These are phyloP conservation scores for Ceratosolen solmsi DNA, from an alignment of 1,140 invertebrate genomes.

Conservation along the genomic window DNA sequence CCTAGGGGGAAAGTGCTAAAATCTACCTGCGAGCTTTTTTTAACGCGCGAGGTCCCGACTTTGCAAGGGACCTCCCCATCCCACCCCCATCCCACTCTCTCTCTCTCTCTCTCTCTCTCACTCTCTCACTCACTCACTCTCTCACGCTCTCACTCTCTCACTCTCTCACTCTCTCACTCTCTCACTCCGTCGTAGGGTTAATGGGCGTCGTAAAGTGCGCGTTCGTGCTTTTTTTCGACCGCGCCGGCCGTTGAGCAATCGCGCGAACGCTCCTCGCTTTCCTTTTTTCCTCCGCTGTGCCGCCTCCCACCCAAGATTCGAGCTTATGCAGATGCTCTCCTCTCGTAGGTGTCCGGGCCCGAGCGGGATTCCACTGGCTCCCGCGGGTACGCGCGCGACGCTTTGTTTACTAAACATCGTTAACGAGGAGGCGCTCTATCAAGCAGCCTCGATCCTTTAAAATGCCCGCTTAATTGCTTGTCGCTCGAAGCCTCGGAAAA, in stretches of 20 bases:
- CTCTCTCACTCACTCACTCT: no score
- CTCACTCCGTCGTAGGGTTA: no score
- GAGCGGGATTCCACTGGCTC: no score
- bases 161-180: no score
- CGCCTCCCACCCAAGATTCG: neutral
- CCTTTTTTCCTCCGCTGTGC: neutral
- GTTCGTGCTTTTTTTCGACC: neutral
- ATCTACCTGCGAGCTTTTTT: conserved; percentile 15
- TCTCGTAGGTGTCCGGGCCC: neutral
- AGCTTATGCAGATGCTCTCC: neutral
- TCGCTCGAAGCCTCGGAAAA: no score
- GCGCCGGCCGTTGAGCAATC: neutral
- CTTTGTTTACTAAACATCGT: conserved; percentile 8
- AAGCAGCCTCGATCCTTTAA: no score
- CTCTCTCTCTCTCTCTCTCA: no score
- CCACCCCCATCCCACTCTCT: neutral
- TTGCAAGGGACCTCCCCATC: neutral
- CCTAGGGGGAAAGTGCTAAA: neutral
- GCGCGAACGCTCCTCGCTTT: neutral
- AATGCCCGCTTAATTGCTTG: no score
- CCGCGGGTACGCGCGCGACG: neutral
- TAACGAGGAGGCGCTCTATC: no score
- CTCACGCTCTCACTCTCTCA: no score
- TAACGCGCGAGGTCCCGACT: neutral
- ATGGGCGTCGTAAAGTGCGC: conserved; percentile 36